Percentiles rank a stretch among this genome's conserved stretches.
These are phyloP conservation scores for Trissolcus brochymenae DNA, from an alignment of 2,888 invertebrate genomes.

Conservation along the genomic window DNA sequence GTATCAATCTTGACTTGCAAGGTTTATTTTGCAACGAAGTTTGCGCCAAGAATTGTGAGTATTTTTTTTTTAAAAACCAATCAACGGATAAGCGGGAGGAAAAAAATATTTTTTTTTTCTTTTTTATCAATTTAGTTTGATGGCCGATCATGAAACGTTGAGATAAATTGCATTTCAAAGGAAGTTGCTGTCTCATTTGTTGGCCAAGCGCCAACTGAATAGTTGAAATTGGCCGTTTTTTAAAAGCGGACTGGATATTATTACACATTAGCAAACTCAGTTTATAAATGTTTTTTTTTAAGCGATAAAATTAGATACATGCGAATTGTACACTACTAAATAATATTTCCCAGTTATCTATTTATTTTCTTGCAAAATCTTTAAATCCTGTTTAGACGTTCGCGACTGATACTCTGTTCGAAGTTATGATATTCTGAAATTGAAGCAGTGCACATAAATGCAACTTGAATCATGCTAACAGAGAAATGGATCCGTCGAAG, in stretches of 20 bases:
- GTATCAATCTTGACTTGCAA: not conserved
- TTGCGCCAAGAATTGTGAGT: slow-evolving; percentile 1
- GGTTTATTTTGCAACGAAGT: slow-evolving; percentile 8
- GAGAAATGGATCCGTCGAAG: slow-evolving; percentile 30
- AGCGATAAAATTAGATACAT: no score
- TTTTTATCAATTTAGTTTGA: slow-evolving; percentile 11
- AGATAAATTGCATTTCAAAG: slow-evolving; percentile 35
- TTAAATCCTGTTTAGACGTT: no score
- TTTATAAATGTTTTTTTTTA: not conserved
- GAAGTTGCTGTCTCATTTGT: slow-evolving; percentile 37
- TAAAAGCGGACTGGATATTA: slow-evolving; percentile 7
- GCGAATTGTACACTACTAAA: no score
- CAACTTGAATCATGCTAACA: slow-evolving; percentile 26
- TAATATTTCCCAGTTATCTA: no score
- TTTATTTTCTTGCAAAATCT: no score
- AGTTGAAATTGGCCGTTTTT: slow-evolving; percentile 41
- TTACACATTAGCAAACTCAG: slow-evolving; percentile 11
- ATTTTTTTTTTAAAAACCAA: slow-evolving; percentile 20
- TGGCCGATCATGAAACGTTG: not conserved
- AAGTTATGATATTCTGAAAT: not conserved
- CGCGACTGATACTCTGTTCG: no score
- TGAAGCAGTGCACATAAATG: slow-evolving; percentile 13
- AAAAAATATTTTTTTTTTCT: slow-evolving; percentile 5
- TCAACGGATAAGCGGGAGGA: not conserved
- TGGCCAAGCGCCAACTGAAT: slow-evolving; percentile 25